A percentile compares a stretch with the other conserved stretches of the same genome.
phyloP scores from a whole-genome alignment of 2,797 vertebrate species.

The Enteromius thamalakanensis region DNA sequence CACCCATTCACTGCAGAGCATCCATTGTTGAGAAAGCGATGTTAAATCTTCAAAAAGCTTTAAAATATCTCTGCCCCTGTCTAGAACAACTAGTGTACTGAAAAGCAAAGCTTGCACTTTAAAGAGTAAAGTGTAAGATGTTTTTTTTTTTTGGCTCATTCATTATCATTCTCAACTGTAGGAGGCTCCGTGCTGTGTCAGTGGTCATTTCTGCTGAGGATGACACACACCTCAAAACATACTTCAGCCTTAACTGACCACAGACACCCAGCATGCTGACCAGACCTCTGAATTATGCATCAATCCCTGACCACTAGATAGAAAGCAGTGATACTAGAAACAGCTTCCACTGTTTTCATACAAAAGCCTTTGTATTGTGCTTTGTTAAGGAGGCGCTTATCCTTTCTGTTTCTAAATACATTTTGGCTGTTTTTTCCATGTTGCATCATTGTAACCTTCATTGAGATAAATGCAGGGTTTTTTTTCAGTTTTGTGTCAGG shows the following conservation, averaged over 20 bases:
- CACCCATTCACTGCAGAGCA: too few species aligned
- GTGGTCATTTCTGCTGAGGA: slow-evolving; percentile 35
- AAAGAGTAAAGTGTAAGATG: not conserved
- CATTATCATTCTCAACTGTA: slow-evolving; percentile 14
- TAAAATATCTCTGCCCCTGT: not conserved
- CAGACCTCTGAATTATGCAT: slow-evolving; percentile 56
- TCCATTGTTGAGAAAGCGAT: not conserved
- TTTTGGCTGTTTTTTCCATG: not conserved
- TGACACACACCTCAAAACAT: slow-evolving; percentile 20
- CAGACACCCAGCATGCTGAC: slow-evolving; percentile 40
- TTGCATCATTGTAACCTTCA: not conserved
- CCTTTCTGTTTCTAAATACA: not conserved
- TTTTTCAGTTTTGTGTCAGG: not conserved
- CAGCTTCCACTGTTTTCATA: slow-evolving; percentile 8
- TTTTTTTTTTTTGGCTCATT: not conserved
- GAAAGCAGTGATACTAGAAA: slow-evolving; percentile 30
- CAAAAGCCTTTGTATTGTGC: slow-evolving; percentile 18
- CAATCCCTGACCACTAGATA: slow-evolving; percentile 47
- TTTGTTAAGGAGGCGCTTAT: not conserved
- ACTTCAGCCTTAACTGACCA: slow-evolving; percentile 52
- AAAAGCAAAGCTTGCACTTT: not conserved
- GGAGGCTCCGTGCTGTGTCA: not conserved
- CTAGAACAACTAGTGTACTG: not conserved
- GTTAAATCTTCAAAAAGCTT: not conserved
- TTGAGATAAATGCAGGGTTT: not conserved